Evolutionary conservation across 2,888 invertebrate species (phyloP).

Genomic region (Acleris cristana): DNA sequence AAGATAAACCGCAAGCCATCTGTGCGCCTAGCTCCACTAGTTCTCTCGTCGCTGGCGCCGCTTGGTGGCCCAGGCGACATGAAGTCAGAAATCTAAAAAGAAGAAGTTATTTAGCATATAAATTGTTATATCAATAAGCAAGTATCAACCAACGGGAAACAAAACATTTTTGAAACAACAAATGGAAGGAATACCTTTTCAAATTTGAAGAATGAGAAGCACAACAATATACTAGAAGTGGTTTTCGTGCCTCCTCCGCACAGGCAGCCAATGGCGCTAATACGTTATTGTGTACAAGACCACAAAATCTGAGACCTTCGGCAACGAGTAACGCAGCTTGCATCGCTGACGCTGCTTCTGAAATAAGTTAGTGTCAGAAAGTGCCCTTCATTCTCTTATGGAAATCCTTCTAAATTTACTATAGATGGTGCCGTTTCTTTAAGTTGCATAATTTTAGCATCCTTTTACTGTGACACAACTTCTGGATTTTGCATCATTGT

Average conservation of each 20-base stretch:
- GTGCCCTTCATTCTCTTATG: not conserved
- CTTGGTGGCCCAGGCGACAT: slow-evolving; percentile 79
- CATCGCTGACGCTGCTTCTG: slow-evolving; percentile 88
- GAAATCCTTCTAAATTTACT: not conserved
- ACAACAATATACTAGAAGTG: slow-evolving; percentile 89
- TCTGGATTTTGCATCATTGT: not conserved
- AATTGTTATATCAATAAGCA: no score
- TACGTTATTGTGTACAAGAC: slow-evolving; percentile 88
- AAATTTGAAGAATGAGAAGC: slow-evolving; percentile 87
- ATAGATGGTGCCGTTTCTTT: no score
- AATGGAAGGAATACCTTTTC: slow-evolving; percentile 78
- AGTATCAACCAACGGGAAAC: not conserved
- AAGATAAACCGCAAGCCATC: slow-evolving; percentile 92
- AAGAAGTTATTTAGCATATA: slow-evolving; percentile 1
- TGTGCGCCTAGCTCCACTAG: slow-evolving; percentile 94
- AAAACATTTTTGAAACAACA: not conserved
- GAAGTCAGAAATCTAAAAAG: slow-evolving; percentile 70
- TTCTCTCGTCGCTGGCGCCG: slow-evolving; percentile 87
- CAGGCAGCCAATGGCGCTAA: slow-evolving; percentile 89
- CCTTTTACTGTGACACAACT: no score
- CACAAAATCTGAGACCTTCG: slow-evolving; percentile 89
- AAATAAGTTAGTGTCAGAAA: slow-evolving; percentile 40
- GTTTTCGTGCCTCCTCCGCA: slow-evolving; percentile 80
- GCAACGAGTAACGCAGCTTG: slow-evolving; percentile 88
- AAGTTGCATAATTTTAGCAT: no score